These are phyloP conservation scores for Pterocles gutturalis DNA, from an alignment of 2,113 vertebrate genomes.

Conservation along the genomic window DNA sequence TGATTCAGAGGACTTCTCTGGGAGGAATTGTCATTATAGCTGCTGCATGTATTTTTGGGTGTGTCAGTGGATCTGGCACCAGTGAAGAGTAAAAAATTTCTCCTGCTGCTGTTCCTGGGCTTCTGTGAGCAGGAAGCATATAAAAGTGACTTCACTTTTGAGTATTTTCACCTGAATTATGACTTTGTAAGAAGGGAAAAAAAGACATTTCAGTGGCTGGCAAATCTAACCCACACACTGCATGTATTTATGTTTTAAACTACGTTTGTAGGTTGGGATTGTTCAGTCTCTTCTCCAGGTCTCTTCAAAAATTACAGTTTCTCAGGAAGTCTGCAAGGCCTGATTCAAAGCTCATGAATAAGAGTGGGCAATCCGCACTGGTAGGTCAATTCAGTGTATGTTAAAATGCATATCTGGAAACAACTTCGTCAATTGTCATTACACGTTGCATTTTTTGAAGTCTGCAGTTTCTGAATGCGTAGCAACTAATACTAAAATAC, in stretches of 20 bases:
- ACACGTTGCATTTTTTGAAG: neutral
- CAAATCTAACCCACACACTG: neutral
- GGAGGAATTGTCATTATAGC: neutral
- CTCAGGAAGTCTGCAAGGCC: neutral
- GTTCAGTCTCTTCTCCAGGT: neutral
- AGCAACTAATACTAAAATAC: neutral
- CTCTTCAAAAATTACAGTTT: neutral
- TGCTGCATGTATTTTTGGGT: neutral
- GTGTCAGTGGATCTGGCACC: neutral
- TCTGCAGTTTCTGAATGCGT: neutral
- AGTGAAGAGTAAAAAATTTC: neutral
- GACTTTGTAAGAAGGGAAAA: neutral
- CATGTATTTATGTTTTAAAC: neutral
- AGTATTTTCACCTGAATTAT: neutral
- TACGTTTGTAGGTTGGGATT: neutral
- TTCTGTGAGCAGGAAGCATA: neutral
- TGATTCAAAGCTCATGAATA: neutral
- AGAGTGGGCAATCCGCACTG: neutral
- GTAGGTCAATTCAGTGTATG: fast-evolving
- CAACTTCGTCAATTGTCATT: neutral
- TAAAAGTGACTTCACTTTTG: neutral
- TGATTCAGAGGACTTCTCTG: neutral
- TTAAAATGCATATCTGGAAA: neutral
- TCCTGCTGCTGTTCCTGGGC: neutral
- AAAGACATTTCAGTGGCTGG: neutral